Evolutionary conservation across 2,797 vertebrate genomes (phyloP).

Genomic region (Discoglossus pictus): DNA sequence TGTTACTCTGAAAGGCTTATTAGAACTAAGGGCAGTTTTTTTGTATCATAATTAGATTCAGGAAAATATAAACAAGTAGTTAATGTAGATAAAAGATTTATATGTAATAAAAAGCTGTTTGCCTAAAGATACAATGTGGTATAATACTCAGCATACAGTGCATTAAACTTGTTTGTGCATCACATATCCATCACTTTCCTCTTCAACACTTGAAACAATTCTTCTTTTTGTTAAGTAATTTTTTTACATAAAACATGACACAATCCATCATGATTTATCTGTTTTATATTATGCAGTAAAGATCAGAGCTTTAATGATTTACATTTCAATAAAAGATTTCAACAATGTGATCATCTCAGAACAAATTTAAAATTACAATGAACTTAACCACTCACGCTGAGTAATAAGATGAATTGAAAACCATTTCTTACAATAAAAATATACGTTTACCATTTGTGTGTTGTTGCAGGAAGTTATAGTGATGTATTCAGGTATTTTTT

Average conservation of each 20-base stretch:
- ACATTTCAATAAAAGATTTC: conserved; percentile 36
- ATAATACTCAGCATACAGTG: conserved; percentile 17
- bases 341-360: conserved; percentile 25
- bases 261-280: conserved; percentile 33
- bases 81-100: no score
- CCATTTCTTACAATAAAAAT: no score
- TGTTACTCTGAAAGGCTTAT: no score
- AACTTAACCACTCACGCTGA: no score
- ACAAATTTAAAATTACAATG: conserved; percentile 16
- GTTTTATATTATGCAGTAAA: conserved; percentile 32
- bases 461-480: no score
- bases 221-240: conserved; percentile 22
- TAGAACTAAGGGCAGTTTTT: no score
- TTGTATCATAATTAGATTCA: no score
- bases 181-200: conserved; percentile 10
- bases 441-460: no score
- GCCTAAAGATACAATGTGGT: conserved; percentile 17
- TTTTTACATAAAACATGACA: conserved; percentile 36
- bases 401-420: no score
- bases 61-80: no score
- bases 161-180: conserved; percentile 26
- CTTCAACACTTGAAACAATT: conserved; percentile 34
- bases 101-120: no score
- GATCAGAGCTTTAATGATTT: conserved; percentile 31
- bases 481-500: no score